phyloP scores from a whole-genome alignment of 2,797 vertebrate genomes.

The Garrulus glandarius region DNA sequence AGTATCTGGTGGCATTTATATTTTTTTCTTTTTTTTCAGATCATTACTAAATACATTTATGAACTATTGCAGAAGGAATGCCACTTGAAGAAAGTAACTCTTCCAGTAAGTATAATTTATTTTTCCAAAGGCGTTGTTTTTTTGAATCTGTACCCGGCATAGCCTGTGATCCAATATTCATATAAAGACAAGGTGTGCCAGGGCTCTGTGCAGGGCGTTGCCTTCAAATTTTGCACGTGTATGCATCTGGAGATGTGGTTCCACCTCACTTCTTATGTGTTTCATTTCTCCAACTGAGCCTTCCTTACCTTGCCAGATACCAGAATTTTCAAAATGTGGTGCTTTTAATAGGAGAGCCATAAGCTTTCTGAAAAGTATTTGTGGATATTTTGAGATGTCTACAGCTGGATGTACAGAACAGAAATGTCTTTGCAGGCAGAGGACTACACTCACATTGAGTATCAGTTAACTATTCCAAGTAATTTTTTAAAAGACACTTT shows the following conservation, averaged over 20 bases:
- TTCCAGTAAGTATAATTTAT: constrained; percentile 88
- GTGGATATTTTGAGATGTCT: background rate
- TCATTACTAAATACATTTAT: constrained; percentile 95
- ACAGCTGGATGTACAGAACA: background rate
- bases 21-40: constrained; percentile 73
- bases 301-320: background rate
- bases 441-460: background rate
- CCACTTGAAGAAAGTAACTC: constrained; percentile 89
- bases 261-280: background rate
- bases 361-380: background rate
- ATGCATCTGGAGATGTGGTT: background rate
- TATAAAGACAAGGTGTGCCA: background rate
- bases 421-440: background rate
- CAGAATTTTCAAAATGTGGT: background rate
- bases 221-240: rapidly evolving
- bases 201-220: background rate
- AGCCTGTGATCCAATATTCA: background rate
- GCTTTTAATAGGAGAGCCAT: background rate
- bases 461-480: background rate
- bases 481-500: background rate
- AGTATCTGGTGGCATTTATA: constrained; percentile 17
- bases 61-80: constrained; percentile 92
- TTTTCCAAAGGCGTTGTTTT: background rate
- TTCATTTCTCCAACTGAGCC: background rate
- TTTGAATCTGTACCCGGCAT: background rate